phyloP scores from a whole-genome alignment of 2,888 invertebrate species.

The Leptinotarsa rubiginosa region DNA sequence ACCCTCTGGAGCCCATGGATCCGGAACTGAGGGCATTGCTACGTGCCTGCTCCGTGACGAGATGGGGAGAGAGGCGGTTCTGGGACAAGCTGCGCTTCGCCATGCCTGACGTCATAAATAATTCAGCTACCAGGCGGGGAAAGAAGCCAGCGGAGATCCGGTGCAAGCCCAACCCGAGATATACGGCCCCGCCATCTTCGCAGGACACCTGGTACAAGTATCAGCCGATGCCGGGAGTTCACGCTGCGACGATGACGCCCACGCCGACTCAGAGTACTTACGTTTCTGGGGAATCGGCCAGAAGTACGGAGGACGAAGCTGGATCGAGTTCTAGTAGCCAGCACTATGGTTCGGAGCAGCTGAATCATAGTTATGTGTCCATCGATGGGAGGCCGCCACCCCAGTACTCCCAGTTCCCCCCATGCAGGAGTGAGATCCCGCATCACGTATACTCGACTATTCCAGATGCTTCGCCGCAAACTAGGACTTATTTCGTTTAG shows the following conservation, averaged over 20 bases:
- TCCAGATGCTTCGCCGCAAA: slow-evolving; percentile 64
- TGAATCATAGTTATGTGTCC: slow-evolving; percentile 78
- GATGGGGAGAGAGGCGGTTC: slow-evolving; percentile 84
- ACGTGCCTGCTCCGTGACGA: slow-evolving; percentile 77
- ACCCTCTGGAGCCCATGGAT: slow-evolving; percentile 78
- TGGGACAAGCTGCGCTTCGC: slow-evolving; percentile 86
- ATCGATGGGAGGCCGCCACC: slow-evolving; percentile 68
- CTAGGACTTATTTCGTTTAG: slow-evolving; percentile 66
- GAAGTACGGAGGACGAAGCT: slow-evolving; percentile 70
- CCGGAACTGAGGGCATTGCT: slow-evolving; percentile 80
- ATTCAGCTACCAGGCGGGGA: slow-evolving; percentile 68
- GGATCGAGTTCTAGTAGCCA: slow-evolving; percentile 69
- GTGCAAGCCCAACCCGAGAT: slow-evolving; percentile 72
- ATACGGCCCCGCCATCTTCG: slow-evolving; percentile 80
- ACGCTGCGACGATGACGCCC: slow-evolving; percentile 69
- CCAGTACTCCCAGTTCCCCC: slow-evolving; percentile 60
- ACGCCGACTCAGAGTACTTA: slow-evolving; percentile 73
- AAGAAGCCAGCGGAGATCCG: slow-evolving; percentile 71
- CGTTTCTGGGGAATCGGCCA: slow-evolving; percentile 70
- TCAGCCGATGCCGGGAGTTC: slow-evolving; percentile 72
- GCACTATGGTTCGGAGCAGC: slow-evolving; percentile 74
- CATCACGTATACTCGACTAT: slow-evolving; percentile 67
- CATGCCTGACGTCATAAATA: slow-evolving; percentile 79
- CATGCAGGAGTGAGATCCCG: slow-evolving; percentile 55
- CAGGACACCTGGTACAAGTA: slow-evolving; percentile 80